phyloP scores from a whole-genome alignment of 2,113 vertebrate genomes.

The Oceanodroma tethys region DNA sequence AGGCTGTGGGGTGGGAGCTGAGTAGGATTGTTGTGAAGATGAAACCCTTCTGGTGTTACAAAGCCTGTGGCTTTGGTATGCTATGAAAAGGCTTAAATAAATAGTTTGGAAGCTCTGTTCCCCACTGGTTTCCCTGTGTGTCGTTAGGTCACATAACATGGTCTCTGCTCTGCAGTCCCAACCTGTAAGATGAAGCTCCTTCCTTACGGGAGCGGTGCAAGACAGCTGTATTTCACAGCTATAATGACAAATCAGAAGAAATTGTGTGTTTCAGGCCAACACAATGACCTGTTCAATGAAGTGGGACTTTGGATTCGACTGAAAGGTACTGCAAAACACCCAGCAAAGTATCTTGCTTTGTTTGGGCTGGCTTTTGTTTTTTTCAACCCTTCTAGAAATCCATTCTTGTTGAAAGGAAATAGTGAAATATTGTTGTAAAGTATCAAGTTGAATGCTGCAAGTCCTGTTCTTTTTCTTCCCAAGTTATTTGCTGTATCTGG shows the following conservation, averaged over 20 bases:
- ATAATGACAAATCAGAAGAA: not conserved
- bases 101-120: not conserved
- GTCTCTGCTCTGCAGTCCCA: not conserved
- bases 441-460: not conserved
- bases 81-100: not conserved
- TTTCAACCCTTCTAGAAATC: not conserved
- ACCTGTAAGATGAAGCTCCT: not conserved
- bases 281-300: not conserved
- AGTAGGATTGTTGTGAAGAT: not conserved
- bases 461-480: not conserved
- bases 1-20: not conserved
- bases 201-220: not conserved
- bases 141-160: not conserved
- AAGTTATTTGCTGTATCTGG: not conserved
- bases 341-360: not conserved
- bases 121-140: not conserved
- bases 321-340: not conserved
- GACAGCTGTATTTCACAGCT: not conserved
- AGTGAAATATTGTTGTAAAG: not conserved
- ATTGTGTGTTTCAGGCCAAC: not conserved
- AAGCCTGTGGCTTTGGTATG: not conserved
- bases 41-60: not conserved
- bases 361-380: not conserved
- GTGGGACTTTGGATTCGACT: not conserved
- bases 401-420: not conserved